Evolutionary conservation across 2,113 vertebrate genomes (phyloP), one percentile per base, ranked within the genome.

Genomic region (Cyrtonyx montezumae): DNA sequence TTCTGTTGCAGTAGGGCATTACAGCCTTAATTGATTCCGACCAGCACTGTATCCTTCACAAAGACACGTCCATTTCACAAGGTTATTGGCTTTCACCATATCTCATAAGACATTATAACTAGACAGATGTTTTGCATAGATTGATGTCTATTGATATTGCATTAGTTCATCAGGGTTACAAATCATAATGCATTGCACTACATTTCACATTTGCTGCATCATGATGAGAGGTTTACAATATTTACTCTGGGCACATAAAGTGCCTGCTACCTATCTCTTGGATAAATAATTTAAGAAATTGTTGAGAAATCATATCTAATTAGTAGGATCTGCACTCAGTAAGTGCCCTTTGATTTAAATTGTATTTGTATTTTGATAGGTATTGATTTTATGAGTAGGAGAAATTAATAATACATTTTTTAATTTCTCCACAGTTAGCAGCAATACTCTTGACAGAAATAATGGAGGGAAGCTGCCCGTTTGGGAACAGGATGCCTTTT

Each of bases 251-350:
- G 85, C 94, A 96, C 66, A 65, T 90, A 95, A 96, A 95, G 80
- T 91, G 92, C 78, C 37, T 80, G 61, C 82, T 92, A 87, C 71
- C 84, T 74, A 95, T 91, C 65, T 91, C 95, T 86, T 94, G 89
- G 91, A 96, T 97, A 97, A 96, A 97, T 97, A 86, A 97, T 97
- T 97, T 96, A 79, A 90, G 92, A 96, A 97, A 91, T 90, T 94
- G 94, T 92, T 91, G 80, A 84, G 91, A 97, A 96, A 92, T 94
- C 77, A 95, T 96, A 85, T 20, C 94, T 96, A 95, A 96, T 96
- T 97, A 93, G 95, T 96, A 88, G 56, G 40, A 94, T 66, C 77
- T 93, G 90, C 71, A 81, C 92, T 96, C 91, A 96, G 94, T 88
- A 95, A 96, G 95, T 96, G 89, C 76, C 90, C 87, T 96, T 88